Conservation (phyloP, 1,140 invertebrate species). For the Delia radicum region DNA sequence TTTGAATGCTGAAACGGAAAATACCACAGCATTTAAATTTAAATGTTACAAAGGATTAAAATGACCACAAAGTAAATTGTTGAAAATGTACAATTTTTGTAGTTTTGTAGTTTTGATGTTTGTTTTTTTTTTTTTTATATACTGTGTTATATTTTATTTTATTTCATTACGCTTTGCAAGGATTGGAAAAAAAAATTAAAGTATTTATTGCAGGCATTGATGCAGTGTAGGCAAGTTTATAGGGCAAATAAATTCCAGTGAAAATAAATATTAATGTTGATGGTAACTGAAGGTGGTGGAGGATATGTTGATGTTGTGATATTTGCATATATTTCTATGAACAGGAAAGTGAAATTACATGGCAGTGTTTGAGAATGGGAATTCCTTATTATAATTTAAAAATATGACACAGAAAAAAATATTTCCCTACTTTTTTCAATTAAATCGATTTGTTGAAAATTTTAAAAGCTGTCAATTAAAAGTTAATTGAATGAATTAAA, state of each 20-base stretch:
- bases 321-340: too few relatives aligned
- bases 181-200: constrained; percentile 2
- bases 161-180: not conserved
- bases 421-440: too few relatives aligned
- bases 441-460: too few relatives aligned
- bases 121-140: not conserved
- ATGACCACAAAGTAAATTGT: constrained; percentile 21
- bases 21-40: constrained; percentile 17
- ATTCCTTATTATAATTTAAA: too few relatives aligned
- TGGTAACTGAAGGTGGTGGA: not conserved
- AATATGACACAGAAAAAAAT: too few relatives aligned
- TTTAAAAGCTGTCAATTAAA: too few relatives aligned
- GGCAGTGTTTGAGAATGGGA: too few relatives aligned
- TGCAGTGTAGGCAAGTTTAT: not conserved
- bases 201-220: not conserved
- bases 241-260: not conserved
- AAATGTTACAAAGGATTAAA: constrained; percentile 11
- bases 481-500: too few relatives aligned
- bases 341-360: too few relatives aligned
- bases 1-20: not conserved
- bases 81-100: not conserved
- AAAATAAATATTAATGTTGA: not conserved
- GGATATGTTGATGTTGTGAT: not conserved
- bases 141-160: not conserved
- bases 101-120: not conserved